Percentiles rank a stretch among this genome's conserved stretches.
Evolutionary conservation across 2,113 vertebrate species (phyloP).

Genomic region (Erinaceus europaeus): DNA sequence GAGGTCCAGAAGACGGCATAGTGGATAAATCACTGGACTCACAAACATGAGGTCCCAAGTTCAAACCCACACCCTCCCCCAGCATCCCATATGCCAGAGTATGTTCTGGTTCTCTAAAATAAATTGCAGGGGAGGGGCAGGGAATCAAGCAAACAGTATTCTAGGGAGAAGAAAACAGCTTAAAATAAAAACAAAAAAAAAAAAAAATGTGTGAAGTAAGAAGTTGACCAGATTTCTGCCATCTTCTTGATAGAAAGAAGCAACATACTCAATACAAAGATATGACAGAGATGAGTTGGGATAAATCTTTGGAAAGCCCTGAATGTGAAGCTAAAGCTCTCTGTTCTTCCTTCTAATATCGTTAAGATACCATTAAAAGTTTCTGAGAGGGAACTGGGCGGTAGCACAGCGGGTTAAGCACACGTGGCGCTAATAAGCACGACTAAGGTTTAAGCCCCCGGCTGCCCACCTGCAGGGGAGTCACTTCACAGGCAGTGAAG

Average conservation of each 20-base stretch:
- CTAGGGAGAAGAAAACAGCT: not conserved
- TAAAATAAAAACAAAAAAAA: not conserved
- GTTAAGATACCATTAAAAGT: not conserved
- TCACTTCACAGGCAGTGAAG: too few relatives aligned
- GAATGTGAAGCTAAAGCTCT: not conserved
- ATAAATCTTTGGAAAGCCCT: not conserved
- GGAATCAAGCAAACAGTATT: not conserved
- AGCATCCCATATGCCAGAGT: too few relatives aligned
- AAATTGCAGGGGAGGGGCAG: too few relatives aligned
- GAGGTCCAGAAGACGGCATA: not conserved
- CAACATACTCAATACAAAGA: not conserved
- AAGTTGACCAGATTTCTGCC: too few relatives aligned
- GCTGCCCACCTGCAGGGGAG: too few relatives aligned
- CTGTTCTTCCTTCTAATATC: not conserved
- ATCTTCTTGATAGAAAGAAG: not conserved
- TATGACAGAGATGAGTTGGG: not conserved
- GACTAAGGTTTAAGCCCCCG: too few relatives aligned
- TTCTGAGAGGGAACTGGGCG: slow-evolving; percentile 23
- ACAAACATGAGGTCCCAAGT: too few relatives aligned
- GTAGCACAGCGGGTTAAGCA: too few relatives aligned
- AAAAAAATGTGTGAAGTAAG: not conserved
- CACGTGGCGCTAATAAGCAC: too few relatives aligned
- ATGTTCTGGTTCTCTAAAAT: too few relatives aligned
- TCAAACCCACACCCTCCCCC: too few relatives aligned
- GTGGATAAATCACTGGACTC: too few relatives aligned